Conservation (phyloP, 1,140 invertebrate species). For the Dinothrombium tinctorium region DNA sequence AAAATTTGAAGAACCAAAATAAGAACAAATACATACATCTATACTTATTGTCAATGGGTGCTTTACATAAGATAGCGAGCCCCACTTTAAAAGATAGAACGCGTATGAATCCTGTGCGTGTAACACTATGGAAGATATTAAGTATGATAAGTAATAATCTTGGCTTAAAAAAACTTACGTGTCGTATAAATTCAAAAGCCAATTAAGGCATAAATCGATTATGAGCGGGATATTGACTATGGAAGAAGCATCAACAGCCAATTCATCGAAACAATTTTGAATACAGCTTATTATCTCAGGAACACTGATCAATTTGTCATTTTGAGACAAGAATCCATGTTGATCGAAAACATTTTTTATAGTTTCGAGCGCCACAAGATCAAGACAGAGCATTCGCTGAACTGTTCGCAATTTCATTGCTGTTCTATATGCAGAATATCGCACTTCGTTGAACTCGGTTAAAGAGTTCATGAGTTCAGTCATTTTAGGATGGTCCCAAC, state of each 20-base stretch:
- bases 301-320: conserved; percentile 80
- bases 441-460: conserved; percentile 76
- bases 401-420: conserved; percentile 90
- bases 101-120: conserved; percentile 83
- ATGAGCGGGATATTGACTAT: conserved; percentile 50
- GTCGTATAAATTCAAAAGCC: conserved; percentile 95
- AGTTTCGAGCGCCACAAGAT: conserved; percentile 53
- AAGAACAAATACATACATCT: conserved; percentile 52
- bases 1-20: too few species aligned
- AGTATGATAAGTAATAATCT: too few species aligned
- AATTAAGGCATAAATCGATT: conserved; percentile 87
- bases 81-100: conserved; percentile 97
- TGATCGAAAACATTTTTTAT: conserved; percentile 81
- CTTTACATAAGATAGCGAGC: conserved; percentile 63
- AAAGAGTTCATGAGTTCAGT: conserved; percentile 32
- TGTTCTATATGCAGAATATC: conserved; percentile 93
- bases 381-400: conserved; percentile 65
- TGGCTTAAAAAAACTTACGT: too few species aligned
- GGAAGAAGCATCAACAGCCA: conserved; percentile 35
- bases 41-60: conserved; percentile 94
- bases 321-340: conserved; percentile 71
- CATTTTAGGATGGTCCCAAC: conserved; percentile 49
- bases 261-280: conserved; percentile 66
- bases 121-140: conserved; percentile 6
- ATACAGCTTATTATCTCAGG: conserved; percentile 83